Evolutionary conservation across 2,888 invertebrate genomes (phyloP), one percentile per base, ranked within the genome.

Genomic region (Anorthoa munda): DNA sequence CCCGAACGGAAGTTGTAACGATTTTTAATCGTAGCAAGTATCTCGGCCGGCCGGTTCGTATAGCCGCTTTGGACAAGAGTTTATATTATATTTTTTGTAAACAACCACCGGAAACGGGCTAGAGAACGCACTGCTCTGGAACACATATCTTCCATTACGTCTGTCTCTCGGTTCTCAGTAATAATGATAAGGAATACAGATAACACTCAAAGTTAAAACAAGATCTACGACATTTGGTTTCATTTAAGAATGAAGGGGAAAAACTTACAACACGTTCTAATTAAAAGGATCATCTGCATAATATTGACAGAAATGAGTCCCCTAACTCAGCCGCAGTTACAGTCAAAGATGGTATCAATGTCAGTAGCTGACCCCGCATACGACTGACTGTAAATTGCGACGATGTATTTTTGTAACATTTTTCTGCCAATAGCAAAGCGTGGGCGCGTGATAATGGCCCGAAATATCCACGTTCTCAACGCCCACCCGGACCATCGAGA

Each of bases 1-100:
- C 90, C 90, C 93, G 93, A 96, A 95, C 96, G 96, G 96, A 96
- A 95, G 96, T 95, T 95, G 95, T 95, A 95, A 95, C 95, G 94
- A 95, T 95, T 95, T 95, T 96, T 95, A 95, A 96, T 96, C 95
- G 95, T 92, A 91, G 91, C 94, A 93, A 94, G 94, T 95, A 95
- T 96, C 95, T 95, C 90, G 92, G 90, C 90, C 90, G 93, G 92
- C 92, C 93, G 90, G 94, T 94, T 91, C 91, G 91, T 91, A 91
- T 88, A 89, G 91, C 89, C 90, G 91, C 92, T 92, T 92, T 89
- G 92, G 93, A 93, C 93, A 92, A 91, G 90, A 93, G 93, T 94
- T 93, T 93, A 91, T 93, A 92, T 90, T 92, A 90, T 92, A 89
- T 92, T 93, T 95, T 95, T 95, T 95, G 93, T 95, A 94, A 95